Base-by-base conservation (phyloP, 1,140 invertebrate genomes). In the Bombus terrestris region DNA sequence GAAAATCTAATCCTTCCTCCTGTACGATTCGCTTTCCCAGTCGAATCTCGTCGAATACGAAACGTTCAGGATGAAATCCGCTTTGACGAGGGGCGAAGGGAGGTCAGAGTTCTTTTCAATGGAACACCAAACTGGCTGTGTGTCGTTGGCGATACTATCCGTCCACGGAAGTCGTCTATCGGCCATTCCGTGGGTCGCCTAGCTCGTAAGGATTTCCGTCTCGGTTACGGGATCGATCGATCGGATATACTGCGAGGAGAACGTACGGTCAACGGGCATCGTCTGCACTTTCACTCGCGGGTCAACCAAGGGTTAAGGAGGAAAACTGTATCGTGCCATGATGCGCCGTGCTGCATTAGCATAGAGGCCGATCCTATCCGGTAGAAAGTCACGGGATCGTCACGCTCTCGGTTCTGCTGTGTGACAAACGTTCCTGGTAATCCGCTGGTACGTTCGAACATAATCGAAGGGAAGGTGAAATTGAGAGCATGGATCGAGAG, bases 301-400 rank as follows among this genome's bases (percentile, higher is more conserved):
- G 86, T 90, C 86, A 81, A 25, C 47, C 28, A 9, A 25, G 32
- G 53, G 83, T 86, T 89, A 53, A 88, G 88, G 80, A 90, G 79
- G 66, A 90, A 88, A 90, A 90, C 82, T 82, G 79, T 90, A 90
- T 90, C 89, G 88, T 86, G 82, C 88, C 89, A 73, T 83, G 89
- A 87, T 78, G 83, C 74, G 59, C 85, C 85, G 41, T 47, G 69
- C 64, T 73, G 22, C 88, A 87, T 90, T 90, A 90, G 79, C 88
- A 90, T 88, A 82, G 18, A 53, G 47, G 53, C 82, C 66, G 69
- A 72, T 81, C 69, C 39, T 81, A 85, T 81, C 77, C 76, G 68
- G 37, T 69, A 72, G 84, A 85, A 81, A 85, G 77, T 81, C 39
- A 28, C 75, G 18, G 71, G 53, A 68, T 69, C 74, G 82, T 83